Base-by-base conservation (phyloP, 2,888 invertebrate species). In the Eupsilia transversa region DNA sequence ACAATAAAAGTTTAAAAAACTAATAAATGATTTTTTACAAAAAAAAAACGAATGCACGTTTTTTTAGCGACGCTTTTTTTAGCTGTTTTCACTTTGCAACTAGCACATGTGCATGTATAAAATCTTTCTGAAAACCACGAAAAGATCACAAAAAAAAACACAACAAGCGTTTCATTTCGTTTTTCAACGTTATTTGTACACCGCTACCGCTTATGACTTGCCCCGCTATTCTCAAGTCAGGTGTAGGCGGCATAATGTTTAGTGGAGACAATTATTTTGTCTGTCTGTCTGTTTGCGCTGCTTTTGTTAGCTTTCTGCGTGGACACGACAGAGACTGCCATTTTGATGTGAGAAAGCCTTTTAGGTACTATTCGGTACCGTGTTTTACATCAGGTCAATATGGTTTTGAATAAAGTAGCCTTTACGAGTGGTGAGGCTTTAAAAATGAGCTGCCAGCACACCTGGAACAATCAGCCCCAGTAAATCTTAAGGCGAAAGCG, bases 231-330 rank as follows among this genome's bases (percentile, higher is more conserved):
- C 72, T 56, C 68, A 80, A 82, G 74, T 77, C 81, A 84, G 66
- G 90, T 92, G 95, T 94, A 93, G 94, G 95, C 92, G 93, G 91
- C 86, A 88, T 88, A 91, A 90, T 91, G 93, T 91, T 92, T 92
- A 33, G 89, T 85, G 90, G 90, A 92, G 92, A 92, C 94, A 94
- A 95, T 95, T 94, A 94, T 93, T 92, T 90, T 92, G 95, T 94
- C 93, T 93, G 90, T 90, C 88, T 86, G 93, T 93, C 89, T 89
- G 92, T 92, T 83, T 88, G 91, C 90, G 87, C 80, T 63, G 80
- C 79, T 83, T 82, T 84, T 87, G 84, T 87, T 87, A 70, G 82
- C 72, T 74, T 74, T 64, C 74, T 72, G 75, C 77, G 90, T 89
- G 84, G 85, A 86, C 89, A 85, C 72, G 75, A 78, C 82, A 79